These are phyloP conservation scores for Drosophila hydei DNA, from an alignment of 1,140 invertebrate species.

Conservation along the genomic window DNA sequence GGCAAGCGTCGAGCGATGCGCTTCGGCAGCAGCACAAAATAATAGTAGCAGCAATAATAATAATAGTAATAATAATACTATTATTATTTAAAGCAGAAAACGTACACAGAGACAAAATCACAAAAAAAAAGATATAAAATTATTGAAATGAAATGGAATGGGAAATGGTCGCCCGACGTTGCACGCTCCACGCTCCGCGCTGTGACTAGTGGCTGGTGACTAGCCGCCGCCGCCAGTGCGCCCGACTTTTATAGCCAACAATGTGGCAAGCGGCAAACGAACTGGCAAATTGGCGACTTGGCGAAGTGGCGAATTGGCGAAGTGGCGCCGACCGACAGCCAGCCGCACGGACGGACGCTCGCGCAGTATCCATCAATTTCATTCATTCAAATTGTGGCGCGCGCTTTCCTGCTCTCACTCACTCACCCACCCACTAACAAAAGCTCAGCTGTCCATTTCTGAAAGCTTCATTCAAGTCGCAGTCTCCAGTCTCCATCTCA, in stretches of 20 bases:
- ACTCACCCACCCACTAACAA: too few species aligned
- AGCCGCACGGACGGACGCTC: constrained; percentile 1
- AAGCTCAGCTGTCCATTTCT: too few species aligned
- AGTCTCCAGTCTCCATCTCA: too few species aligned
- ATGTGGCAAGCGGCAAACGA: constrained; percentile 26
- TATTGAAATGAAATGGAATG: constrained; percentile 44
- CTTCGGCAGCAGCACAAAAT: constrained; percentile 25
- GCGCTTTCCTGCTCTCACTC: not conserved
- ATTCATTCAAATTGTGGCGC: constrained; percentile 2
- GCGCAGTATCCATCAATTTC: not conserved
- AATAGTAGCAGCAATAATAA: constrained; percentile 25
- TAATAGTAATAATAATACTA: constrained; percentile 36
- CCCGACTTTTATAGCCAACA: constrained; percentile 78
- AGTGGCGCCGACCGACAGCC: not conserved
- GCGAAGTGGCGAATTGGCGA: constrained; percentile 8
- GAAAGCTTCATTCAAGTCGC: too few species aligned
- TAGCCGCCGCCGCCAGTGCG: constrained; percentile 56
- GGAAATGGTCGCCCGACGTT: constrained; percentile 55
- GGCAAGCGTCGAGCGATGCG: constrained; percentile 19
- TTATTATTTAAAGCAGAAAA: constrained; percentile 17
- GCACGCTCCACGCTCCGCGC: constrained; percentile 56
- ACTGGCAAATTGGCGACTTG: constrained; percentile 1
- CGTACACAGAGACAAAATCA: constrained; percentile 25
- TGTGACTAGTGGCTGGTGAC: constrained; percentile 43
- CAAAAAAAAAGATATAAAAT: constrained; percentile 14